phyloP scores from a whole-genome alignment of 2,113 vertebrate species.

The Echinops telfairi region DNA sequence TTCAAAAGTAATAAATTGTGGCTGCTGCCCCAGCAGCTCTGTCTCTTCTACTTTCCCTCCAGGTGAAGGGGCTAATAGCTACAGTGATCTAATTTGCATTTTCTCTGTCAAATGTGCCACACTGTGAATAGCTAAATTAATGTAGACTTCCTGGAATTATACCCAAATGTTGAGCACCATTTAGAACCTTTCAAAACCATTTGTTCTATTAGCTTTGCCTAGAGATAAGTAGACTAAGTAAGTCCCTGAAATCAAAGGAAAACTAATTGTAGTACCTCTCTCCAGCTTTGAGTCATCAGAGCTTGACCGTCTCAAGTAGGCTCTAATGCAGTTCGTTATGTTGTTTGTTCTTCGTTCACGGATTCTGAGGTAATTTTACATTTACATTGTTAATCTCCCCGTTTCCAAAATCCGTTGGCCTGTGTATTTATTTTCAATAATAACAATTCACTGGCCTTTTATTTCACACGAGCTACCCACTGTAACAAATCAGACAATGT shows the following conservation, averaged over 20 bases:
- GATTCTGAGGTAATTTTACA: slow-evolving; percentile 67
- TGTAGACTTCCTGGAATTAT: slow-evolving; percentile 64
- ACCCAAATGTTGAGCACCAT: slow-evolving; percentile 69
- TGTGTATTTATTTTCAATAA: slow-evolving; percentile 60
- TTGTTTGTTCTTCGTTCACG: slow-evolving; percentile 71
- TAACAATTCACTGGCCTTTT: slow-evolving; percentile 45
- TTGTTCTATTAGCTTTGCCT: slow-evolving; percentile 68
- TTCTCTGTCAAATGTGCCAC: slow-evolving; percentile 64
- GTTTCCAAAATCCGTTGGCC: slow-evolving; percentile 53
- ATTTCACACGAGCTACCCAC: slow-evolving; percentile 34
- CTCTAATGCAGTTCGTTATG: slow-evolving; percentile 70
- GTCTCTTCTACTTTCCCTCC: slow-evolving; percentile 19
- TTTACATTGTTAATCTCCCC: slow-evolving; percentile 58
- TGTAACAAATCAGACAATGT: neutral
- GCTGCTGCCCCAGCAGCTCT: neutral
- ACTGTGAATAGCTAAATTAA: slow-evolving; percentile 75
- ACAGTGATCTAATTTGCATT: slow-evolving; percentile 64
- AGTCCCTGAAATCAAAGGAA: slow-evolving; percentile 71
- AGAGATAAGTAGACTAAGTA: slow-evolving; percentile 72
- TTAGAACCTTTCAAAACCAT: slow-evolving; percentile 70
- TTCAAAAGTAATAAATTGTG: slow-evolving; percentile 35
- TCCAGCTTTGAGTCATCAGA: slow-evolving; percentile 61
- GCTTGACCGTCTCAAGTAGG: slow-evolving; percentile 56
- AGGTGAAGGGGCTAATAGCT: slow-evolving; percentile 37
- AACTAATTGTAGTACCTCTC: slow-evolving; percentile 71